These are phyloP conservation scores for Piaya cayana DNA, from an alignment of 2,113 vertebrate species.

Conservation along the genomic window DNA sequence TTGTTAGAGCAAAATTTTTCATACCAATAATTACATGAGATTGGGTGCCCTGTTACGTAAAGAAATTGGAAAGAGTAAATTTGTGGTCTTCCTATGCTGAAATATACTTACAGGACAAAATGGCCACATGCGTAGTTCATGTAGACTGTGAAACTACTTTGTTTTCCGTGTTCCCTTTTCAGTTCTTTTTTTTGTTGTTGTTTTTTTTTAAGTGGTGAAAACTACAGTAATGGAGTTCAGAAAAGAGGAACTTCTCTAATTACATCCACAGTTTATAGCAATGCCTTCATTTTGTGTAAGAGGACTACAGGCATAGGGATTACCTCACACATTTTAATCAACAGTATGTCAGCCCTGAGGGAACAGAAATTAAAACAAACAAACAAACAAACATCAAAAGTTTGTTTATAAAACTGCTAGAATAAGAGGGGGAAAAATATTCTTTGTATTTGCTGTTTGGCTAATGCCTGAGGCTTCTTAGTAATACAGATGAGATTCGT, in stretches of 20 bases:
- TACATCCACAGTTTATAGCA: neutral
- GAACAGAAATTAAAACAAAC: neutral
- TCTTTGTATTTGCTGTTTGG: neutral
- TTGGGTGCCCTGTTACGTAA: neutral
- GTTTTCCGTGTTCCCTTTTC: neutral
- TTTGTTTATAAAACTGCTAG: neutral
- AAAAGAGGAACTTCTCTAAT: neutral
- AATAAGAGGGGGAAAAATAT: neutral
- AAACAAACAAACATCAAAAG: too few relatives aligned
- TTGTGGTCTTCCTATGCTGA: neutral
- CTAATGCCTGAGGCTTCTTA: neutral
- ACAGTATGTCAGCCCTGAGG: neutral
- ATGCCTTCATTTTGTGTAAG: neutral
- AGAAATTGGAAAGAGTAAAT: neutral
- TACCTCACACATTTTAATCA: neutral
- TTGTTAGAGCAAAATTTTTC: neutral
- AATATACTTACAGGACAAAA: neutral
- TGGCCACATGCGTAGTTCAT: neutral
- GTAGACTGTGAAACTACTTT: neutral
- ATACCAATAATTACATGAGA: neutral
- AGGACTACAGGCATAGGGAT: neutral
- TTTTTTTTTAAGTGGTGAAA: neutral
- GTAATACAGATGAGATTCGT: neutral
- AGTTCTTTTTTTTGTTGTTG: too few relatives aligned
- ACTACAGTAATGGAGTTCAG: neutral